Conservation (phyloP, 2,113 vertebrate species). For the Neolamprologus sp. region DNA sequence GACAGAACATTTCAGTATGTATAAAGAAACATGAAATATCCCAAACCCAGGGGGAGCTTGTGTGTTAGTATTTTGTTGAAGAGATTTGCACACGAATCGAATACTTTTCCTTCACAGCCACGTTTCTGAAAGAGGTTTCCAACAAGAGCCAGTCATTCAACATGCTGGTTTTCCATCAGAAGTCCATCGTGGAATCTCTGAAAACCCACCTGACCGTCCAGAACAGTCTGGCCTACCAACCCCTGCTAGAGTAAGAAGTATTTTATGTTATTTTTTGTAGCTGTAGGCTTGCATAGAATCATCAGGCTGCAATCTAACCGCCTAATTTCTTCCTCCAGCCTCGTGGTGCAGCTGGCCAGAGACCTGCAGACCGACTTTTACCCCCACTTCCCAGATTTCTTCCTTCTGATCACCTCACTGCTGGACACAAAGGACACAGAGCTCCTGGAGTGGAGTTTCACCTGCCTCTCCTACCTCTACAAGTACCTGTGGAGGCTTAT, state of each 20-base stretch:
- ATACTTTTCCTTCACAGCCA: slow-evolving; percentile 62
- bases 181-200: slow-evolving; percentile 80
- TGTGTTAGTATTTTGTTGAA: not conserved
- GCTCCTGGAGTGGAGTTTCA: slow-evolving; percentile 90
- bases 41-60: not conserved
- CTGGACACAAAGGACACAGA: slow-evolving; percentile 93
- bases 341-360: slow-evolving; percentile 91
- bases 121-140: slow-evolving; percentile 84
- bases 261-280: not conserved
- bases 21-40: not conserved
- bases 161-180: slow-evolving; percentile 93
- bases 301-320: not conserved
- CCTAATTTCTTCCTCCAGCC: slow-evolving; percentile 59
- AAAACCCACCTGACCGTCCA: slow-evolving; percentile 82
- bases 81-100: not conserved
- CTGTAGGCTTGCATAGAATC: not conserved
- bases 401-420: slow-evolving; percentile 80
- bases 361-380: slow-evolving; percentile 97
- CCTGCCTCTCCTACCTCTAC: slow-evolving; percentile 90
- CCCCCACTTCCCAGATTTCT: slow-evolving; percentile 92
- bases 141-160: slow-evolving; percentile 92
- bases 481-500: slow-evolving; percentile 96
- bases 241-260: slow-evolving; percentile 86
- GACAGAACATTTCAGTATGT: slow-evolving; percentile 88
- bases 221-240: slow-evolving; percentile 85